Evolutionary conservation across 2,888 invertebrate species (phyloP).

Genomic region (Cheilosia impressa): DNA sequence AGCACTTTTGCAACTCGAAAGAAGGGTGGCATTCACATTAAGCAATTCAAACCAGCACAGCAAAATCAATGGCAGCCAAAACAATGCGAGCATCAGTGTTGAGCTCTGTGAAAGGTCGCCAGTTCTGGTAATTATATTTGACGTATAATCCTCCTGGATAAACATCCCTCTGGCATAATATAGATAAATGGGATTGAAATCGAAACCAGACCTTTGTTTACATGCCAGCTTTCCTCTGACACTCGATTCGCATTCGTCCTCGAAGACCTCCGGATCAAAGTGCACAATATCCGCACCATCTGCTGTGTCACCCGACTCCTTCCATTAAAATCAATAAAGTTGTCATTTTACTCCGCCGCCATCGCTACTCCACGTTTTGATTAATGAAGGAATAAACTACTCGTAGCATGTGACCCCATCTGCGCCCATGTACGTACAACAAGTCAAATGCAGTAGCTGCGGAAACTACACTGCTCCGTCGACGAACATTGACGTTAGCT

Average conservation of each 20-base stretch:
- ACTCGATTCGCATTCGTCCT: neutral
- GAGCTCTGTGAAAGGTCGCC: no score
- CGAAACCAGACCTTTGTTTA: neutral
- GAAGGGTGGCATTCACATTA: no score
- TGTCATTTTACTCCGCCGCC: neutral
- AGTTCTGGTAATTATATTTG: neutral
- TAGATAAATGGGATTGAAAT: conserved; percentile 17
- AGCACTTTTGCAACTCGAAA: no score
- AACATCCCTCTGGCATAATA: neutral
- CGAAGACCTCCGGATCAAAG: neutral
- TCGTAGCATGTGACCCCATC: neutral
- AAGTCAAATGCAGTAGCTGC: neutral
- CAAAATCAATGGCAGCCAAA: no score
- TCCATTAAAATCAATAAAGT: conserved; percentile 33
- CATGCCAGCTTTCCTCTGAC: neutral
- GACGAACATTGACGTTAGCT: conserved; percentile 16
- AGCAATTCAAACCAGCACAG: no score
- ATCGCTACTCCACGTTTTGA: conserved; percentile 19
- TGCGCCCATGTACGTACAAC: neutral
- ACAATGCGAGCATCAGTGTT: no score
- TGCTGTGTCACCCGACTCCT: neutral
- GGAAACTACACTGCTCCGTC: neutral
- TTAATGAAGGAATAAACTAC: conserved; percentile 42
- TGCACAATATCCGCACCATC: conserved; percentile 3
- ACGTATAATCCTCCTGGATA: neutral